Conservation (phyloP, 2,888 invertebrate genomes). For the Zele albiditarsus region DNA sequence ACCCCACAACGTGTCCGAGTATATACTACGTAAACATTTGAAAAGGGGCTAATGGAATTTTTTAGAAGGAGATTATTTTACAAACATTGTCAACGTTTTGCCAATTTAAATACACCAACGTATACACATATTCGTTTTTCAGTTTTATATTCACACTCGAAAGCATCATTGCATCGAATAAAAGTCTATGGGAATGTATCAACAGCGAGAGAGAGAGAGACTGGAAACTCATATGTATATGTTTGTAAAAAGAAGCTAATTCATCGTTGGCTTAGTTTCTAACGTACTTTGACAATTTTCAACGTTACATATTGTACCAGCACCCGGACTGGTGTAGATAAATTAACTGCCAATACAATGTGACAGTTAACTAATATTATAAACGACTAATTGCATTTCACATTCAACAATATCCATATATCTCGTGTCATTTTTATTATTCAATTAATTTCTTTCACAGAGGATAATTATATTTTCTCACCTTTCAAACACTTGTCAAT, state of each 20-base stretch:
- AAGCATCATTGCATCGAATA: not conserved
- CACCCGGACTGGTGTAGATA: constrained; percentile 38
- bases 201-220: not conserved
- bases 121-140: not conserved
- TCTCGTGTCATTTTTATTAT: constrained; percentile 18
- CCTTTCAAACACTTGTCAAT: constrained; percentile 33
- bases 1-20: constrained; percentile 35
- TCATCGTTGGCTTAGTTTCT: constrained; percentile 26
- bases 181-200: not conserved
- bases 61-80: constrained; percentile 68
- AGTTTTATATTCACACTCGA: not conserved
- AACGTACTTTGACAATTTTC: constrained; percentile 47
- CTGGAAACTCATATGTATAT: not conserved
- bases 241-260: constrained; percentile 21
- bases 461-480: not conserved
- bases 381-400: constrained; percentile 36
- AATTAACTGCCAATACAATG: constrained; percentile 50
- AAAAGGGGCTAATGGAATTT: constrained; percentile 69
- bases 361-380: constrained; percentile 48
- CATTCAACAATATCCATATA: constrained; percentile 10
- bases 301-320: not conserved
- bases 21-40: constrained; percentile 38
- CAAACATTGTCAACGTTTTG: constrained; percentile 41
- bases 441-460: constrained; percentile 2
- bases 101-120: constrained; percentile 35